Base-by-base conservation (phyloP, 2,888 invertebrate species). In the Gastracanthus pulcherrimus region DNA sequence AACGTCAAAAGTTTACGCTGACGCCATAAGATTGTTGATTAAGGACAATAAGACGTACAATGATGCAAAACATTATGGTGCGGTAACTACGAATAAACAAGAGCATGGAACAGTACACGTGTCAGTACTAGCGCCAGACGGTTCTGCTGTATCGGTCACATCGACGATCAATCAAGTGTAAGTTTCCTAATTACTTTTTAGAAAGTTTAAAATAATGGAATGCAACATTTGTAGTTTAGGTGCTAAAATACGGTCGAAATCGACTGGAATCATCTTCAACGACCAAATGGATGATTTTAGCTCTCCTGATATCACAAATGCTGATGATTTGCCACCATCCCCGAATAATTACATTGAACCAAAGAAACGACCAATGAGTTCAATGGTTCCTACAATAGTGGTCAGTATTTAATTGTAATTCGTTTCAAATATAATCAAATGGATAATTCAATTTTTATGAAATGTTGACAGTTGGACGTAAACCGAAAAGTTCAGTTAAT, bases 271-370 rank as follows among this genome's bases (percentile, higher is more conserved):
- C 29, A 93, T 99, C n/a, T 95, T 97, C 91, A 99, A 99, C 91
- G 96, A 98, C 90, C 97, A 97, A 83, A 98, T 99, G 97, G 97
- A 98, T 86, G 99, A 99, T 89, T 99, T 99, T 91, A 96, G 97
- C 0, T 94, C 96, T 0, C 96, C 96, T 0, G 94, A 95, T 34
- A 93, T 95, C 80, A 92, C 93, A 0, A 95, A 95, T 88, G 94
- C 92, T 82, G 96, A 96, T 89, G 94, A 94, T 1, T 85, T 97
- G 13, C 94, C 95, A 67, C 96, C 97, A 0, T 96, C 97, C 0
- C 94, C 95, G 0, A 94, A 95, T 9, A 98, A 98, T 92, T 95
- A 94, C 88, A 96, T 98, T 84, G 92, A 91, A 66, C 96, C 97
- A 0, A 95, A 95, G 70, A 98, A 98, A 90, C 92, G 97, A 34